These are phyloP conservation scores for Taphrorychus bicolor DNA, from an alignment of 2,888 invertebrate species.

Conservation along the genomic window DNA sequence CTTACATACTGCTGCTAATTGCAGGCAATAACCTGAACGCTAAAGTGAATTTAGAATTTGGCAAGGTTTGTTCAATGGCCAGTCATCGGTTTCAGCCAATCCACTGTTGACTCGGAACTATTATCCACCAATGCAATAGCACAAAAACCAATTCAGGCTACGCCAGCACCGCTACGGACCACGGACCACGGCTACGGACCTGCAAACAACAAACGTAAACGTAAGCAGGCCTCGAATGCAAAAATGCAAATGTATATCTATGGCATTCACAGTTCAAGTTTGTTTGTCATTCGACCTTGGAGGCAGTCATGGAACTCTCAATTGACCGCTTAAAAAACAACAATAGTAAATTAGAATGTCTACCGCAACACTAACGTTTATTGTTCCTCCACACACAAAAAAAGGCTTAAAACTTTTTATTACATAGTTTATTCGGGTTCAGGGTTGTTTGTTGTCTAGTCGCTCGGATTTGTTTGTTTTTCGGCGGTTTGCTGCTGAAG, in stretches of 20 bases:
- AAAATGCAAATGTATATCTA: conserved; percentile 11
- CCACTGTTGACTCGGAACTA: too few species aligned
- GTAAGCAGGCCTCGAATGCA: conserved; percentile 9
- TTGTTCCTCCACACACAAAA: conserved; percentile 31
- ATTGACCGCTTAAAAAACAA: conserved; percentile 39
- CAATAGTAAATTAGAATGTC: conserved; percentile 43
- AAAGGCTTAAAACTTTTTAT: conserved; percentile 28
- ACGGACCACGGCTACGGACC: too few species aligned
- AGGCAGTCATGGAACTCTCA: conserved; percentile 38
- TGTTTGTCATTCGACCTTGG: conserved; percentile 40
- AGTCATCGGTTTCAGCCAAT: too few species aligned
- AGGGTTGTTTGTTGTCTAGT: conserved; percentile 14
- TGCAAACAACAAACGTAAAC: too few species aligned
- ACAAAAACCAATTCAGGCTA: too few species aligned
- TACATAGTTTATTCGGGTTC: conserved; percentile 31
- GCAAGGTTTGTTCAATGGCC: background rate
- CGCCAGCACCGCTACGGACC: too few species aligned
- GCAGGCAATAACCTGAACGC: background rate
- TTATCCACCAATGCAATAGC: too few species aligned
- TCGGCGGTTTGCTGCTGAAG: background rate
- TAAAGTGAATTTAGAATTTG: background rate
- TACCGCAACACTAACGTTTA: conserved; percentile 42
- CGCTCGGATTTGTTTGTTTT: background rate
- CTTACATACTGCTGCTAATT: background rate
- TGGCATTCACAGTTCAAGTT: conserved; percentile 18